Base-by-base conservation (phyloP, 2,113 vertebrate species). In the Triplophysa siluroides region DNA sequence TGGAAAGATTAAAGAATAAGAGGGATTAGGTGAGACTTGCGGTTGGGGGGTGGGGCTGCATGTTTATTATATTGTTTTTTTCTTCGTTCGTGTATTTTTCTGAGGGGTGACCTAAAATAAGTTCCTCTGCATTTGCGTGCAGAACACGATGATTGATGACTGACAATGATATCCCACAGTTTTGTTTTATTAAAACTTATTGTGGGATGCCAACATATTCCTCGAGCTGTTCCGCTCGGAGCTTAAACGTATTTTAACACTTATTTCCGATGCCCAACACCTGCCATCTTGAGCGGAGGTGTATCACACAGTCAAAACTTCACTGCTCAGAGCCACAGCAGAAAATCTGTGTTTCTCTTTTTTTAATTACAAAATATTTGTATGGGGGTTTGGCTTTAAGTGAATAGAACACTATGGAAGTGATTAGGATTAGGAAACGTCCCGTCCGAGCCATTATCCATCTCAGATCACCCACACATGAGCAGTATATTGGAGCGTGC, bases 141-240 rank as follows among this genome's bases (percentile, higher is more conserved):
- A 26, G 60, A 80, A 72, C 60, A 43, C 62, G 52, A 83, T 80
- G 82, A 80, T 75, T 83, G 71, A 73, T 73, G 78, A 83, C 82
- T 80, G 66, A 76, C 73, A 63, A 23, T 26, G 41, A 41, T 23
- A 78, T 81, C 50, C n/a, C 29, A 62, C 54, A 73, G 71, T 73
- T 73, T 72, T 73, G 54, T 73, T 73, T 73, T 60, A 73, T 73
- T 73, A 73, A 73, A 73, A 73, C 71, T 73, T 73, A 43, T 60
- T 73, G 71, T 60, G 71, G 54, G n/a, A 43, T 73, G 71, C 33
- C n/a, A 60, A 73, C 54, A 73, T 60, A 73, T 43, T 60, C 71
- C 54, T 60, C 52, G 8, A 38, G 38, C 29, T 23, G 29, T 50
- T 16, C 71, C 14, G 71, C 71, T 73, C 14, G 21, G 71, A 73